Conservation (phyloP, 2,888 invertebrate genomes). For the Eristalinus aeneus region DNA sequence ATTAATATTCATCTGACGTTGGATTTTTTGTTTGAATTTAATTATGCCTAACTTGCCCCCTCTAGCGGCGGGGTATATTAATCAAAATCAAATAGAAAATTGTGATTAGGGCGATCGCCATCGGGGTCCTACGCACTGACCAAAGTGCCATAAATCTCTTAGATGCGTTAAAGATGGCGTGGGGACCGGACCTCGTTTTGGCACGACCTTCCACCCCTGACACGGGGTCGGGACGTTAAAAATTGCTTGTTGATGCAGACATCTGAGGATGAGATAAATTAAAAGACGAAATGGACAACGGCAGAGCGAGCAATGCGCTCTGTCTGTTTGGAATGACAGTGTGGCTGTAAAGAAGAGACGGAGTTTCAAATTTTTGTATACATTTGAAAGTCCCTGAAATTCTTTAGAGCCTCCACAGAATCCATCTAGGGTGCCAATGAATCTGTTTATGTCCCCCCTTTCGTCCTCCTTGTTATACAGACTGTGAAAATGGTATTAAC, state of each 20-base stretch:
- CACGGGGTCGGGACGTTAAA: slow-evolving; percentile 1
- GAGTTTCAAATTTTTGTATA: background rate
- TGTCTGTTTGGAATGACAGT: background rate
- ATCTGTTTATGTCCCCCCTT: background rate
- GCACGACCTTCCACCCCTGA: slow-evolving; percentile 32
- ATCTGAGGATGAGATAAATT: slow-evolving; percentile 13
- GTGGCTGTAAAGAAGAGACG: background rate
- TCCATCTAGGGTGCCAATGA: background rate
- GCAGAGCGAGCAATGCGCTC: slow-evolving; percentile 18
- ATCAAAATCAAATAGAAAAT: slow-evolving; percentile 31
- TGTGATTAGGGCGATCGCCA: slow-evolving; percentile 37
- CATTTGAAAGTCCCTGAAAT: too few species aligned
- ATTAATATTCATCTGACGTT: slow-evolving; percentile 38
- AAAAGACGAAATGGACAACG: slow-evolving; percentile 5
- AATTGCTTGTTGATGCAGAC: slow-evolving; percentile 30
- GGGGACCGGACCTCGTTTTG: slow-evolving; percentile 14
- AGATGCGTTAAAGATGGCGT: slow-evolving; percentile 22
- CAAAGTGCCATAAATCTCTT: slow-evolving; percentile 30
- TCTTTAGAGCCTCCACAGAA: background rate
- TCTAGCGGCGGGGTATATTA: slow-evolving; percentile 28
- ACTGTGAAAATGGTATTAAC: slow-evolving; percentile 10
- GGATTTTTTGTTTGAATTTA: background rate
- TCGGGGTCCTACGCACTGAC: slow-evolving; percentile 1
- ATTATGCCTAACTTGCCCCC: slow-evolving; percentile 6
- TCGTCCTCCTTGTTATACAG: slow-evolving; percentile 10